A percentile compares a stretch with the other conserved stretches of the same genome.
Conservation (phyloP, 2,888 invertebrate genomes). For the Volucella inflata region DNA sequence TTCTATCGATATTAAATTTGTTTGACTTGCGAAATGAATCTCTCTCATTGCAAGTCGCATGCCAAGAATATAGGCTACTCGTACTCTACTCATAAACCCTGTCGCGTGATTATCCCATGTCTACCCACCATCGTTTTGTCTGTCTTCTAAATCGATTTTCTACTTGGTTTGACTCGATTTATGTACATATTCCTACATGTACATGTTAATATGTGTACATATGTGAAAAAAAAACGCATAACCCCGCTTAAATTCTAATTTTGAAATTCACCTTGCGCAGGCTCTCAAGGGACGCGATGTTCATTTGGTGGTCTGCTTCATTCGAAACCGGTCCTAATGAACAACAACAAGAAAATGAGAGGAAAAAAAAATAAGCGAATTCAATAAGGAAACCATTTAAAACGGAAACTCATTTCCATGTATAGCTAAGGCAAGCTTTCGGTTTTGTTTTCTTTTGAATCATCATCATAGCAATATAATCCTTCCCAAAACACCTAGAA, state of each 20-base stretch:
- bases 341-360: neutral
- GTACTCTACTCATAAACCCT: no score
- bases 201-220: neutral
- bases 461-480: constrained; percentile 26
- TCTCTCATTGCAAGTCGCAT: no score
- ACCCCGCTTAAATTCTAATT: constrained; percentile 51
- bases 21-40: no score
- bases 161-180: constrained; percentile 3
- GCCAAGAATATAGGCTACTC: no score
- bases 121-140: neutral
- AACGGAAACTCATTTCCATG: constrained; percentile 37
- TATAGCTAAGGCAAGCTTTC: neutral
- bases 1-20: no score
- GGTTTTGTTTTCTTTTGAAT: constrained; percentile 38
- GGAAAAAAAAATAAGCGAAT: constrained; percentile 6
- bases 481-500: constrained; percentile 24
- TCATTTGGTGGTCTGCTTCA: constrained; percentile 38
- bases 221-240: constrained; percentile 14
- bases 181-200: constrained; percentile 5
- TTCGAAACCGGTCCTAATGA: constrained; percentile 40
- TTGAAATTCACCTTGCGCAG: constrained; percentile 72
- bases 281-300: constrained; percentile 66
- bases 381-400: constrained; percentile 57
- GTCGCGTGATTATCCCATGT: no score
- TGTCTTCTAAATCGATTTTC: constrained; percentile 32